A percentile compares a stretch with the other conserved stretches of the same genome.
phyloP scores from a whole-genome alignment of 2,888 invertebrate genomes.

The Steinernema scapterisci region DNA sequence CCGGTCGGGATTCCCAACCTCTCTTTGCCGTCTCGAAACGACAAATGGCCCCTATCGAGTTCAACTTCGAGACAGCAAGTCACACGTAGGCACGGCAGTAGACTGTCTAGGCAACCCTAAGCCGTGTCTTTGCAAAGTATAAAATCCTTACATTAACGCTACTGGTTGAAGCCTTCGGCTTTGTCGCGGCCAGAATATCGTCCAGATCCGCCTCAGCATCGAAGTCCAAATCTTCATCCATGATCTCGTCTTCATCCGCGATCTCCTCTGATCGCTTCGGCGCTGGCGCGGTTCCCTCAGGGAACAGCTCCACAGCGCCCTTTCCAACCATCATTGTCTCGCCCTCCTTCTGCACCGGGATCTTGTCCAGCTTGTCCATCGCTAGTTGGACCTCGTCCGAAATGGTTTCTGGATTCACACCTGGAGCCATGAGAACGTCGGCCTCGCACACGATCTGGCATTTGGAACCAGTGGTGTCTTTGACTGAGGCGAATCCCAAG shows the following conservation, averaged over 20 bases:
- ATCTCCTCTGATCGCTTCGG: too few relatives aligned
- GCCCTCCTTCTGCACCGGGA: constrained; percentile 35
- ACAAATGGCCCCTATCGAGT: too few relatives aligned
- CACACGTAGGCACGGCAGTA: too few relatives aligned
- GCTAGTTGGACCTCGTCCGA: constrained; percentile 35
- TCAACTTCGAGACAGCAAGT: too few relatives aligned
- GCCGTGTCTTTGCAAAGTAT: too few relatives aligned
- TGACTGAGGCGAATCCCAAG: neutral
- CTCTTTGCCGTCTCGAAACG: too few relatives aligned
- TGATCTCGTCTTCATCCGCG: neutral
- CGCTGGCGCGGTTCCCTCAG: neutral
- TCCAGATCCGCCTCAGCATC: neutral
- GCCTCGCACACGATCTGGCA: neutral
- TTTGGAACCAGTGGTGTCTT: neutral
- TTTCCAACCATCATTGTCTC: neutral
- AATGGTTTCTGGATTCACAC: constrained; percentile 30
- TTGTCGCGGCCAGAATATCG: constrained; percentile 2
- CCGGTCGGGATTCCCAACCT: too few relatives aligned
- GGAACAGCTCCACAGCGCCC: neutral
- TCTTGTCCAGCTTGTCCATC: constrained; percentile 33
- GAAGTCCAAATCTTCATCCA: neutral
- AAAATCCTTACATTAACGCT: too few relatives aligned
- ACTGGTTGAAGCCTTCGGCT: too few relatives aligned
- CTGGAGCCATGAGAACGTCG: constrained; percentile 21
- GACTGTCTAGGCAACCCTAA: neutral